Evolutionary conservation across 2,113 vertebrate species (phyloP), one percentile per base, ranked within the genome.

Genomic region (Ochotona curzoniae): DNA sequence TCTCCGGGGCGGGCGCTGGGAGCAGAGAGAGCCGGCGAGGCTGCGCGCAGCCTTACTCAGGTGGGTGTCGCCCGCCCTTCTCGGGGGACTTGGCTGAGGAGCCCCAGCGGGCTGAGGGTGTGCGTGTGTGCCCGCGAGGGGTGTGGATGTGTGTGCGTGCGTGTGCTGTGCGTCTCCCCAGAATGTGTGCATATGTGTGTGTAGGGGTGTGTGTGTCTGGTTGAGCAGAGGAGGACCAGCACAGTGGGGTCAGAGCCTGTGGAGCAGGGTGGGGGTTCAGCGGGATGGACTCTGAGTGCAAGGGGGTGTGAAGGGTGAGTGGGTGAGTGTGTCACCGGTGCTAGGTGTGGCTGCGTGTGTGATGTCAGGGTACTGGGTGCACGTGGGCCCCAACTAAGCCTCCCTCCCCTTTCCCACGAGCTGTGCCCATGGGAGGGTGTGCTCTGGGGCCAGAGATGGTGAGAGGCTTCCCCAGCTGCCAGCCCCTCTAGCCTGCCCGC

Each of bases 291-390:
- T 66, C 25, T 49, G 61, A 20, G 69, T 64, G 32, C 90, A 96
- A 80, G 89, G 81, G 71, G 80, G 63, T 96, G 86, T 95, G 88
- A 96, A 89, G 93, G 94, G 93, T 93, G 93, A 93, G 88, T 88
- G 89, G 44, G 63, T 71, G 96, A 91, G 89, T 91, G 91, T 95
- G 87, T 89, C 91, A 21, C 8, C 67, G 83, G 87, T 57, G 93
- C 74, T 94, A 90, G 79, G 88, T 94, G 91, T 76, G 90, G 90
- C 49, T 60, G n/a, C 69, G 73, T 71, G 74, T 63, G 90, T 93
- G 94, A 93, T 93, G 96, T 87, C 80, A 90, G 85, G 71, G 73
- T 93, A 63, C 70, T 0, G 20, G 71, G 81, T 96, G 81, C 96
- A 94, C 78, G 64, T 96, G 94, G 89, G 89, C 91, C 83, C 92